Base-by-base conservation (phyloP, 2,888 invertebrate genomes). In the Meta bourneti region DNA sequence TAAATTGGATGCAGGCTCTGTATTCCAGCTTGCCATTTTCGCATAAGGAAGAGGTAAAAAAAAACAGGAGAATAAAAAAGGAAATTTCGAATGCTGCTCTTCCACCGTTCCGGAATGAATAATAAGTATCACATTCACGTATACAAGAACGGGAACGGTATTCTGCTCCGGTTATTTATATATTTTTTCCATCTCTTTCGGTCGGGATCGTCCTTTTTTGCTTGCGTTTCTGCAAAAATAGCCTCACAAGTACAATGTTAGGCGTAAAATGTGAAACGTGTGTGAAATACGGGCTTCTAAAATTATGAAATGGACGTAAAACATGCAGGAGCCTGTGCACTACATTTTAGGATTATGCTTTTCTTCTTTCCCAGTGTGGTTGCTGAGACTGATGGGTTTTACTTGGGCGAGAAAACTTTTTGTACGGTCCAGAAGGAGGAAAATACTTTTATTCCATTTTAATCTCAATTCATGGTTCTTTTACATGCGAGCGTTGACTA, bases 111-210 rank as follows among this genome's bases (percentile, higher is more conserved):
- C 69, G 19, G 78, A 90, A 90, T 90, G 89, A 90, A 90, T 90
- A 90, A 90, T 90, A 90, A 90, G 89, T 90, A 90, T 90, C 83
- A 84, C 84, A 81, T 90, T 90, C 89, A 84, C 89, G 89, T 84
- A 83, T 69, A 83, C 72, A 20, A 82, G 52, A 54, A 82, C 69
- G 51, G 54, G 69, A 79, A 71, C 74, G 34, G 75, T 61, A 51
- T 78, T 86, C 51, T 71, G 71, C 13, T 61, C 61, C 61, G 61
- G 61, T 85, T 75, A 19, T 74, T 61, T 61, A 61, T 61, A 9
- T 16, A 61, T 61, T 75, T 69, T 61, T 75, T 75, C 16, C 54
- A 16, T 74, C 54, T 61, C 70, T 74, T 75, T 48, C 49, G 34
- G 7, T 48, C 48, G n/a, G 16, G 77, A 49, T 54, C 11, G 13